phyloP scores from a whole-genome alignment of 2,797 vertebrate genomes.

The Sardinella longiceps region DNA sequence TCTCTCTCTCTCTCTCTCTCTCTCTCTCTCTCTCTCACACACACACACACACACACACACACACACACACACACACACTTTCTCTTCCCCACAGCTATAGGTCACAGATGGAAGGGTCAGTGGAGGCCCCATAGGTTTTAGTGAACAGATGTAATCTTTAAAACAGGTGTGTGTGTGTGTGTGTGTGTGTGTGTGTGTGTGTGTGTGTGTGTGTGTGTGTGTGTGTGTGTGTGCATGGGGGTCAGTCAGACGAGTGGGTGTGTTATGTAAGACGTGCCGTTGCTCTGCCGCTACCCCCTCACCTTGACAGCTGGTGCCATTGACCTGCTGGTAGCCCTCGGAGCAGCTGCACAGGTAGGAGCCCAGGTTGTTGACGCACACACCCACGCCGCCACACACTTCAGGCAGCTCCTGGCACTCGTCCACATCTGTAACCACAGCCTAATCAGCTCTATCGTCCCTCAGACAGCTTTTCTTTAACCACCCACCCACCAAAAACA shows the following conservation, averaged over 20 bases:
- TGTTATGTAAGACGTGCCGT: too few species aligned
- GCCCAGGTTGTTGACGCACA: conserved; percentile 87
- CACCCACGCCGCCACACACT: conserved; percentile 80
- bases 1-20: background rate
- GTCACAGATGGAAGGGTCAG: background rate
- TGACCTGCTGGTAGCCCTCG: conserved; percentile 82
- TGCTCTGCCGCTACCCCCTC: conserved; percentile 36
- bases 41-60: background rate
- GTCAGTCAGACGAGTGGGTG: background rate
- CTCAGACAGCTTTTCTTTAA: too few species aligned
- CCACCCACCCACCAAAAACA: conserved; percentile 29
- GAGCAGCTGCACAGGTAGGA: conserved; percentile 90
- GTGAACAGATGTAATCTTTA: background rate
- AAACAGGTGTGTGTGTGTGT: conserved; percentile 7
- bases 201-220: conserved; percentile 9
- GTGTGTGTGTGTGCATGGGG: conserved; percentile 5
- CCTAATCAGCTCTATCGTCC: conserved; percentile 23
- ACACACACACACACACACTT: background rate
- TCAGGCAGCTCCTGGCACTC: conserved; percentile 82
- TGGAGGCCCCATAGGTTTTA: background rate
- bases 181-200: background rate
- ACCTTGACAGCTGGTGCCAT: conserved; percentile 86
- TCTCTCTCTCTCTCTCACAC: background rate
- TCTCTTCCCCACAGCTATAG: background rate
- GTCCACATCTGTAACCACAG: conserved; percentile 85